A percentile compares a stretch with the other conserved stretches of the same genome.
phyloP scores from a whole-genome alignment of 2,888 invertebrate species.

The Torymus texanus region DNA sequence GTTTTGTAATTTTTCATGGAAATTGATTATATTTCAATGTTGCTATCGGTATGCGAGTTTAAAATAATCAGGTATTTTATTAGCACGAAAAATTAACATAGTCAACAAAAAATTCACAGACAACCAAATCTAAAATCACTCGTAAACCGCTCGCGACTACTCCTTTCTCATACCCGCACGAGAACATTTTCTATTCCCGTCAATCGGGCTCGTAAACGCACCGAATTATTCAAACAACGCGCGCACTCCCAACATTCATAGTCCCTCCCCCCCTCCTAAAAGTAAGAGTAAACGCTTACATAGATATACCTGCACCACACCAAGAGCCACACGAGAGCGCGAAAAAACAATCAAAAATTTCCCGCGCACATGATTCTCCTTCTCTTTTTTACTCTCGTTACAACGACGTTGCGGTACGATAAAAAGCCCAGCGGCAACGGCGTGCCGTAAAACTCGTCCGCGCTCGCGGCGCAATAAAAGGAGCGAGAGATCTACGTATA shows the following conservation, averaged over 20 bases:
- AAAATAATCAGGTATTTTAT: no score
- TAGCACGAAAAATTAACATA: no score
- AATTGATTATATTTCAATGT: not conserved
- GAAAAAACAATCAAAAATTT: constrained; percentile 33
- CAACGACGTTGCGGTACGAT: not conserved
- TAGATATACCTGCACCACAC: not conserved
- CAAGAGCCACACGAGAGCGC: not conserved
- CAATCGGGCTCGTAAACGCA: constrained; percentile 19
- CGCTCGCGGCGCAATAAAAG: no score
- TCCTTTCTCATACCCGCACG: not conserved
- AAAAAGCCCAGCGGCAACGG: not conserved
- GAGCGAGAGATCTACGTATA: no score
- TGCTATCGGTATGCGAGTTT: no score
- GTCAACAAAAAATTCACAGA: no score
- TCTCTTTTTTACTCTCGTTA: not conserved
- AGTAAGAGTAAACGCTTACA: constrained; percentile 38
- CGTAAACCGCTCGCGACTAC: not conserved
- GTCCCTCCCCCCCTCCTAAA: constrained; percentile 25
- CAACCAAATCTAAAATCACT: no score
- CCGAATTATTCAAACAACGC: constrained; percentile 43
- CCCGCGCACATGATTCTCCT: not conserved
- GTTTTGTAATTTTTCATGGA: no score
- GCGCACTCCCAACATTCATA: constrained; percentile 33
- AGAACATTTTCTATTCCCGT: not conserved
- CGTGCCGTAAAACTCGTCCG: not conserved